These are phyloP conservation scores for Paracentrotus lividus DNA, from an alignment of 53 echinoderm and acorn worm genomes.

Conservation along the genomic window DNA sequence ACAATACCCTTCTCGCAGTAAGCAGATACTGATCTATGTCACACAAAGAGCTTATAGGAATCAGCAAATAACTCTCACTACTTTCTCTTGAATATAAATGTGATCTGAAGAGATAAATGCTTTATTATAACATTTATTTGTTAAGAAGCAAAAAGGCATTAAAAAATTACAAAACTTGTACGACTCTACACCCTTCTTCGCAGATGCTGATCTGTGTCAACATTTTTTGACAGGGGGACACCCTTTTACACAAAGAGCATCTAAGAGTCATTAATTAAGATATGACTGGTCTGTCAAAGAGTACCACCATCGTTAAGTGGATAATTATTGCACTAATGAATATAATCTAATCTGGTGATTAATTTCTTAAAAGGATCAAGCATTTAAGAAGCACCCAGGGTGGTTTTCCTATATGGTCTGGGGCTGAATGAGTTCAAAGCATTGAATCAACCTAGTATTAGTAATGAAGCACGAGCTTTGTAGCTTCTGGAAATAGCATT, in stretches of 20 bases:
- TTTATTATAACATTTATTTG: no score
- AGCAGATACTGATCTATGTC: no score
- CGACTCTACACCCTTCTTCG: no score
- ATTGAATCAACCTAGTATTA: no score
- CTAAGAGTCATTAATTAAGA: constrained; percentile 25
- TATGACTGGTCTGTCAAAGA: not conserved
- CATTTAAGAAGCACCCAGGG: not conserved
- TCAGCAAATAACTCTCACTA: no score
- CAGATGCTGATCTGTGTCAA: not conserved
- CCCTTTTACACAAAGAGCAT: constrained; percentile 21
- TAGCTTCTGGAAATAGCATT: no score
- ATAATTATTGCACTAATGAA: constrained; percentile 14
- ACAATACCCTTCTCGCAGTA: no score
- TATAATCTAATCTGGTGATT: constrained; percentile 56
- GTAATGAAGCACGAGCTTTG: no score
- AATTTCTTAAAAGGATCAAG: constrained; percentile 37
- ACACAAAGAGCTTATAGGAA: no score
- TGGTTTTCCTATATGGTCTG: constrained; percentile 12
- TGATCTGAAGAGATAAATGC: not conserved
- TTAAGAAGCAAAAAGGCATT: not conserved
- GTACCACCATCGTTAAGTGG: not conserved
- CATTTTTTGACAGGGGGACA: not conserved
- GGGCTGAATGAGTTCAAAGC: no score
- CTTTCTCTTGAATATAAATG: not conserved
- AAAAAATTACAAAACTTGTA: not conserved